Base-by-base conservation (phyloP, 2,113 vertebrate genomes). In the human (Homo sapiens) region DNA sequence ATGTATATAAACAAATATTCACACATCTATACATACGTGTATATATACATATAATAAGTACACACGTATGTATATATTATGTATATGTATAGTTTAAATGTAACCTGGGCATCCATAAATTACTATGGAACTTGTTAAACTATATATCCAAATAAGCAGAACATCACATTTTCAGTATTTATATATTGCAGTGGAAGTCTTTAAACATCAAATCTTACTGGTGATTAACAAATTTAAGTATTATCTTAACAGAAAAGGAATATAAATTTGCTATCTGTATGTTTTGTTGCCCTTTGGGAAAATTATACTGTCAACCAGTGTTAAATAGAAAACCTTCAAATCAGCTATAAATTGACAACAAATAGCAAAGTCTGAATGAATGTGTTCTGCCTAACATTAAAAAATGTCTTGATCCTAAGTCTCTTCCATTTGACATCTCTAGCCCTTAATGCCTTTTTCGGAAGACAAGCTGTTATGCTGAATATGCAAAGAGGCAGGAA, bases 251-350 rank as follows among this genome's bases (percentile, higher is more conserved):
- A 45, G n/a, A 59, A 97, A 93, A 76, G 94, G 95, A 90, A 43
- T 97, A 45, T 76, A 94, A 96, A 97, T 98, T 98, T 55, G 2
- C 79, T 97, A 66, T 90, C 23, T 1, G 57, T 92, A 50, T 94
- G 45, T 94, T 97, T 98, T 97, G 52, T 81, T 96, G 66, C 94
- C 93, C 79, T 97, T 93, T 97, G 94, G 88, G 96, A 98, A 97
- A 95, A 96, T 95, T 96, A 95, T 38, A 61, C 81, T 97, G 96
- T 96, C 88, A 98, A 80, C 32, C 93, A 55, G 72, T 87, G 92
- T 97, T 96, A 96, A 94, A 95, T 18, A 89, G 89, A 92, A 98
- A 98, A 98, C 85, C 95, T 97, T 72, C 79, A 97, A 93, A 75
- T 48, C 61, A 3, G 4, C 95, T 93, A 59, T 97, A 94, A 50